Evolutionary conservation across 1,140 invertebrate genomes (phyloP).

Genomic region (Hormaphis cornu): DNA sequence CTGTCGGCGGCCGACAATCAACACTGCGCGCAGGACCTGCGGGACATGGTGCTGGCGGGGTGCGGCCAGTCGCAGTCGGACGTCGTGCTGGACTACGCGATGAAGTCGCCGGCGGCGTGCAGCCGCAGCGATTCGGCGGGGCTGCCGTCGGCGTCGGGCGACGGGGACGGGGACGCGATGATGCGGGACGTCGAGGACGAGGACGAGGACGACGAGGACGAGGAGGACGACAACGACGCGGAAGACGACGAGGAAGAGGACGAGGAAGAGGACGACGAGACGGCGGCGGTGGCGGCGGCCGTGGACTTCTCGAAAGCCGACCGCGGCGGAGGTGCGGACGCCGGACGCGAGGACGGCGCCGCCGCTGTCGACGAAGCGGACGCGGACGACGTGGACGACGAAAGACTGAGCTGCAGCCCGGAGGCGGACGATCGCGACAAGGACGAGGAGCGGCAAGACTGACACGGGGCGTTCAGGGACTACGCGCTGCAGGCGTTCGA

Average conservation of each 20-base stretch:
- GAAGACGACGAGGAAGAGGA: constrained; percentile 3
- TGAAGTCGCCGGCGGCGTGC: constrained; percentile 14
- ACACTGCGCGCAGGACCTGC: background rate
- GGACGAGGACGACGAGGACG: background rate
- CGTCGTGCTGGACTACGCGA: constrained; percentile 5
- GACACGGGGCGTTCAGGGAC: constrained; percentile 31
- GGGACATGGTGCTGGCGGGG: background rate
- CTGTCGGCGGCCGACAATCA: background rate
- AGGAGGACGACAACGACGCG: background rate
- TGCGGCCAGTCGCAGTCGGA: background rate
- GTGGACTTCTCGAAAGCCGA: background rate
- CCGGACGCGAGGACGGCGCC: background rate
- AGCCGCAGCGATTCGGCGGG: constrained; percentile 10
- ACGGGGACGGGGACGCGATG: background rate
- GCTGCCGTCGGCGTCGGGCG: background rate
- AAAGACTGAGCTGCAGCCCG: constrained; percentile 26
- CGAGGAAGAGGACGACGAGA: constrained; percentile 1
- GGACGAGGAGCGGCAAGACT: constrained; percentile 25
- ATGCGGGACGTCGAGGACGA: background rate
- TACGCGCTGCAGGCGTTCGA: constrained; percentile 17
- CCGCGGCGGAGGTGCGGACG: background rate
- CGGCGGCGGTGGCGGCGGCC: background rate
- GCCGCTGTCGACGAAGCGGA: background rate
- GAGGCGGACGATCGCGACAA: constrained; percentile 8
- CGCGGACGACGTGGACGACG: background rate